phyloP scores from a whole-genome alignment of 2,888 invertebrate genomes.

The Onchidella celtica region DNA sequence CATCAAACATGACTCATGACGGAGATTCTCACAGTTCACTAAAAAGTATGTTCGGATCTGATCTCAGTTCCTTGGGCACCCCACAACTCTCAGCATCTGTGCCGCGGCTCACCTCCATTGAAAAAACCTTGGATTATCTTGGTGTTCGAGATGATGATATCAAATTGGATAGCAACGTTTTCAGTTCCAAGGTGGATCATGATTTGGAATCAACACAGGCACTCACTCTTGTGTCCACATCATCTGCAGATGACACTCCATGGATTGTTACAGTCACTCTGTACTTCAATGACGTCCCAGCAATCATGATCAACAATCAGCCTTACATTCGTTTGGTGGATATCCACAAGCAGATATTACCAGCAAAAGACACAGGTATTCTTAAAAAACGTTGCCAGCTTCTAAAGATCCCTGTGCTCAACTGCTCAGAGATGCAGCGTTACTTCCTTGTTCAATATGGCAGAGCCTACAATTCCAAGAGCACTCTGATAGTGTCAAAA shows the following conservation, averaged over 20 bases:
- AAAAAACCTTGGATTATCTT: constrained; percentile 46
- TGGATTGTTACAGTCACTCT: constrained; percentile 78
- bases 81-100: constrained; percentile 45
- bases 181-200: constrained; percentile 14
- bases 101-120: constrained; percentile 44
- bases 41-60: constrained; percentile 48
- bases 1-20: constrained; percentile 31
- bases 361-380: constrained; percentile 80
- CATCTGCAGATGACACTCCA: constrained; percentile 61
- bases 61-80: constrained; percentile 48
- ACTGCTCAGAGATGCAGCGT: constrained; percentile 80
- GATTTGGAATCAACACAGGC: constrained; percentile 39
- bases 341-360: constrained; percentile 79
- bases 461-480: constrained; percentile 78
- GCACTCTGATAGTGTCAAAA: constrained; percentile 77
- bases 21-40: constrained; percentile 46
- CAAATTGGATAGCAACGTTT: constrained; percentile 25
- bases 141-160: constrained; percentile 44
- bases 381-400: constrained; percentile 79
- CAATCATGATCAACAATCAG: constrained; percentile 75
- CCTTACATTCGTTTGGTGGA: constrained; percentile 78
- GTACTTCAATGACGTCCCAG: constrained; percentile 80
- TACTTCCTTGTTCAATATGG: constrained; percentile 79
- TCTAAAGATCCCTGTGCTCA: constrained; percentile 74
- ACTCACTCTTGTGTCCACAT: constrained; percentile 12